phyloP scores from a whole-genome alignment of 23 tunicate species.

The Halocynthia roretzi region DNA sequence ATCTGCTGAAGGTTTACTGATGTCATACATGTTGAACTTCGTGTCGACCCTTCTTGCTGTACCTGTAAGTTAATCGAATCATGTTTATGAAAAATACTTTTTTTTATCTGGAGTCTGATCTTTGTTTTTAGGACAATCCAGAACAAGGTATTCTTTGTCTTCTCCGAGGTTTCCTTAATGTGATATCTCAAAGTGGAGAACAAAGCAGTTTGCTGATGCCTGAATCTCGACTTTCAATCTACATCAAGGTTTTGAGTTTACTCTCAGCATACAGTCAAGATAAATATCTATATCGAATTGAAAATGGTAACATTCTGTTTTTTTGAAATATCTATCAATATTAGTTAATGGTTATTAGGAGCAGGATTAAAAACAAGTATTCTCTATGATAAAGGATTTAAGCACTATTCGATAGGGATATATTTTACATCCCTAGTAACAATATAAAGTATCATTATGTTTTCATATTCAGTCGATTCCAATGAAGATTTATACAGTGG shows the following conservation, averaged over 20 bases:
- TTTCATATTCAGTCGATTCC: slow-evolving; percentile 63
- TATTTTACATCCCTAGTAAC: no score
- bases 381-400: no score
- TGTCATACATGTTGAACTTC: slow-evolving; percentile 30
- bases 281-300: slow-evolving; percentile 60
- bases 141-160: slow-evolving; percentile 77
- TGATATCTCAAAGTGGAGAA: slow-evolving; percentile 29
- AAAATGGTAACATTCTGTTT: slow-evolving; percentile 12
- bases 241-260: slow-evolving; percentile 59
- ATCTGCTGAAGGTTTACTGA: slow-evolving; percentile 19
- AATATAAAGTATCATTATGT: background rate
- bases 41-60: slow-evolving; percentile 65
- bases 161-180: slow-evolving; percentile 74
- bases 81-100: background rate
- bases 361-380: no score
- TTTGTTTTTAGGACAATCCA: slow-evolving; percentile 48
- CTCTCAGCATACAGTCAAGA: slow-evolving; percentile 85
- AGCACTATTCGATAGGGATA: no score
- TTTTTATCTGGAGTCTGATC: background rate
- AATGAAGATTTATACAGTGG: slow-evolving; percentile 86
- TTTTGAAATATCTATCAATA: background rate
- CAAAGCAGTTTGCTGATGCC: slow-evolving; percentile 8
- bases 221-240: slow-evolving; percentile 30
- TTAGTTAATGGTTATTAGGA: no score
- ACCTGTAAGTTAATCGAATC: slow-evolving; percentile 30